Evolutionary conservation across 2,113 vertebrate genomes (phyloP), one percentile per base, ranked within the genome.

Genomic region (western clawed frog (Xenopus tropicalis)): DNA sequence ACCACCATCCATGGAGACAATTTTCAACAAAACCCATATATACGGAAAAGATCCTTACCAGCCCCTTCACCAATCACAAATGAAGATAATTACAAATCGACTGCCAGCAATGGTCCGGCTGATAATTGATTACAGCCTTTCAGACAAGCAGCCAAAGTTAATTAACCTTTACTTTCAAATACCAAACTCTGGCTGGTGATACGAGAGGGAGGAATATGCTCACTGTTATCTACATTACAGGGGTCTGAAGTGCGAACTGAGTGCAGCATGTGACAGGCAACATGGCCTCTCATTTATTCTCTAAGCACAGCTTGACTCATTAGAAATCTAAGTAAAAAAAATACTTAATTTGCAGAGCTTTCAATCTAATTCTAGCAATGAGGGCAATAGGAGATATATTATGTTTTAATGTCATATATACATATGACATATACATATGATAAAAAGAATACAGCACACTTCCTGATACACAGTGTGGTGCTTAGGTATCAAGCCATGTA

Each of bases 121-220:
- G 2, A 80, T 87, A 87, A 89, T 89, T 90, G 89, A 91, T 88
- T 85, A 87, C 89, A 87, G 87, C 87, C 85, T 90, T 88, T 87
- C 85, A 85, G 84, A 81, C 84, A 87, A 86, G 79, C 87, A 90
- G 86, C 87, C 86, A 88, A 86, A 90, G 86, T 91, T 91, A 89
- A 90, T 90, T 92, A 92, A 92, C 90, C 88, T 92, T 92, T 91
- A 89, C 86, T 86, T 87, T 90, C 85, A 92, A 91, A 91, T 91
- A 87, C 86, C 90, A 91, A 89, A 87, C 69, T 61, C 20, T 14
- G 37, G 57, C 19, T 61, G 56, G 17, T 46, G 20, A 46, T 66
- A 12, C 7, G 12, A 43, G 44, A 48, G 64, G 20, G 43, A 66
- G 24, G n/a, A 42, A 70, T 57, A 46, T 14, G 21, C 64, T 16